Evolutionary conservation across 2,888 invertebrate genomes (phyloP).

Genomic region (Thymelicus sylvestris): DNA sequence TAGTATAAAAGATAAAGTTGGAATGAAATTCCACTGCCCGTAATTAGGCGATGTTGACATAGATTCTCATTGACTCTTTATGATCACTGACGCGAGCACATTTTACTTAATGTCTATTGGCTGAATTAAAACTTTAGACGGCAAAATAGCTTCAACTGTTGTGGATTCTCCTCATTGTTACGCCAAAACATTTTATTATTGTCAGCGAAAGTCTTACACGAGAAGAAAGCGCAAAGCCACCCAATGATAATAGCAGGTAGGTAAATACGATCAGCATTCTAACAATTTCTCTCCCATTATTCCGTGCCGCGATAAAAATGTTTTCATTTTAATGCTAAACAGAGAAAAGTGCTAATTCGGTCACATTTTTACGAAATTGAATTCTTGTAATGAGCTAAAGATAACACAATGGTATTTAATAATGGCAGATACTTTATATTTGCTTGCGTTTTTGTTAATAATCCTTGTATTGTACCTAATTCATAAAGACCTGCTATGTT

Average conservation of each 20-base stretch:
- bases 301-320: slow-evolving; percentile 23
- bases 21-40: background rate
- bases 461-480: no score
- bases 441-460: background rate
- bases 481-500: no score
- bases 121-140: slow-evolving; percentile 39
- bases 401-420: background rate
- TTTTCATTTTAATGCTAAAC: slow-evolving; percentile 20
- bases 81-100: slow-evolving; percentile 10
- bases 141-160: slow-evolving; percentile 32
- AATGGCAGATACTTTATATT: no score
- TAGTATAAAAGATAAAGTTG: background rate
- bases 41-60: slow-evolving; percentile 22
- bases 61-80: slow-evolving; percentile 11
- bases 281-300: slow-evolving; percentile 40
- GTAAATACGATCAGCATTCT: slow-evolving; percentile 59
- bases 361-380: slow-evolving; percentile 4
- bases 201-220: slow-evolving; percentile 54
- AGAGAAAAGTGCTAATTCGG: slow-evolving; percentile 5
- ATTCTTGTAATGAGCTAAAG: background rate
- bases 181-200: slow-evolving; percentile 45
- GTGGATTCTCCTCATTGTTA: slow-evolving; percentile 41
- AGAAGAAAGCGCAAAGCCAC: slow-evolving; percentile 68
- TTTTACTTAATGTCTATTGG: slow-evolving; percentile 16
- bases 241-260: slow-evolving; percentile 52